Percentiles rank a stretch among this genome's conserved stretches.
phyloP scores from a whole-genome alignment of 2,113 vertebrate species.

The Hyla sarda region DNA sequence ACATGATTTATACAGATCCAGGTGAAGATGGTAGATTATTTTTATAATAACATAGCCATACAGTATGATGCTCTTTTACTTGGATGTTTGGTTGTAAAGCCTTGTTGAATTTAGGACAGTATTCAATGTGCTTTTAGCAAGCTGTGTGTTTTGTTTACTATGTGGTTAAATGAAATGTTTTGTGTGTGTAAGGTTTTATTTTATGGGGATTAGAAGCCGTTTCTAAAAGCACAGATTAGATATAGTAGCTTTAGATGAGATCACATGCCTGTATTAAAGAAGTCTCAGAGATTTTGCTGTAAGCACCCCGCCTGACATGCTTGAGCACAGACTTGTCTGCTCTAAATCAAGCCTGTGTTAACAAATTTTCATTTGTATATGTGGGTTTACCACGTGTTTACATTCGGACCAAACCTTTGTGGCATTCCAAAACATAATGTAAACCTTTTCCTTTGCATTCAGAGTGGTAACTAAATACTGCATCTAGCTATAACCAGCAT shows the following conservation, averaged over 20 bases:
- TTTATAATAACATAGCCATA: not conserved
- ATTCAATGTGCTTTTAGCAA: not conserved
- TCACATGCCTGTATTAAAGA: slow-evolving; percentile 17
- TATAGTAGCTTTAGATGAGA: slow-evolving; percentile 10
- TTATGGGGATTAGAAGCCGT: slow-evolving; percentile 37
- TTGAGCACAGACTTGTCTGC: not conserved
- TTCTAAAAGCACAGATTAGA: slow-evolving; percentile 24
- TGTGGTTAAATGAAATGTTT: slow-evolving; percentile 38
- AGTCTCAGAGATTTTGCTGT: not conserved
- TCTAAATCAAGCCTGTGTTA: slow-evolving; percentile 25
- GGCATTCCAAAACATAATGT: slow-evolving; percentile 15
- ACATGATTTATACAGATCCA: not conserved
- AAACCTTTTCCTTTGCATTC: slow-evolving; percentile 10
- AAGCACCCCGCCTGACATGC: slow-evolving; percentile 6
- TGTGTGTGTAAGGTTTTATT: slow-evolving; percentile 31
- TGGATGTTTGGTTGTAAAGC: not conserved
- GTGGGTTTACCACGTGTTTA: slow-evolving; percentile 34
- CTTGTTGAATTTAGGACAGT: no score
- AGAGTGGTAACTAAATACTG: not conserved
- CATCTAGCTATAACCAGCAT: not conserved
- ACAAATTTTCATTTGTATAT: slow-evolving; percentile 34
- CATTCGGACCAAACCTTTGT: slow-evolving; percentile 13
- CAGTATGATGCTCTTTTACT: not conserved
- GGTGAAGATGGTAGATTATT: not conserved
- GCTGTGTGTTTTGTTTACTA: not conserved